Conservation (phyloP, 2,797 vertebrate genomes). For the Pachyuromys duprasi region DNA sequence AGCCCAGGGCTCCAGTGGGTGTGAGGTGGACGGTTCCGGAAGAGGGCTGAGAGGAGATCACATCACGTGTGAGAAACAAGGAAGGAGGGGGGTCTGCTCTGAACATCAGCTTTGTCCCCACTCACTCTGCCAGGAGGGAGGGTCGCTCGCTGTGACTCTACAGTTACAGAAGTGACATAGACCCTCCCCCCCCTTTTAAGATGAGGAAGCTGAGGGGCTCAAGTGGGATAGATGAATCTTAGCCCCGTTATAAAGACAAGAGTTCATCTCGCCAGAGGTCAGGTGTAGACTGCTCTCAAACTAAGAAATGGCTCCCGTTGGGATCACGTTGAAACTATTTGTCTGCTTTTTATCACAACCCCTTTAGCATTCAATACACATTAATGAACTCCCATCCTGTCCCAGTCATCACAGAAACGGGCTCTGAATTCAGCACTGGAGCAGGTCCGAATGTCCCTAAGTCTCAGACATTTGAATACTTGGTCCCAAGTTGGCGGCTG, state of each 20-base stretch:
- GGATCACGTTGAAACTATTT: not conserved
- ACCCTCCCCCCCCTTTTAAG: not conserved
- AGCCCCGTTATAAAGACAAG: not conserved
- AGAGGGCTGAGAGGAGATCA: not conserved
- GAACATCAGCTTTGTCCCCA: not conserved
- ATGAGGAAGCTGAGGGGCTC: not conserved
- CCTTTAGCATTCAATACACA: not conserved
- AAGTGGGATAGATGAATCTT: not conserved
- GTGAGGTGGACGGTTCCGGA: not conserved
- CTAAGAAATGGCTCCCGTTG: not conserved
- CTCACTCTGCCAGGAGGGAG: not conserved
- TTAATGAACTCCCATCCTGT: not conserved
- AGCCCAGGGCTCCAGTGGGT: not conserved
- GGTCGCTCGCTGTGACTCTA: not conserved
- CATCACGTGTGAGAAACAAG: not conserved
- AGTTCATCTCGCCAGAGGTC: not conserved
- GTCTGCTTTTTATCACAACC: conserved; percentile 1
- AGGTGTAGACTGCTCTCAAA: not conserved
- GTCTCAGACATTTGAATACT: not conserved
- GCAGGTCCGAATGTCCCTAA: not conserved
- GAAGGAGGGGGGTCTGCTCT: fast-evolving
- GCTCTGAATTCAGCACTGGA: not conserved
- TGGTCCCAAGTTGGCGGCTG: not conserved
- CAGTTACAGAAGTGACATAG: too few relatives aligned
- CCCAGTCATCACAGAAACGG: not conserved